Evolutionary conservation across 37 sponge, comb jelly and placozoan genomes (phyloP).

Genomic region (Diacarnus erythraeanus): DNA sequence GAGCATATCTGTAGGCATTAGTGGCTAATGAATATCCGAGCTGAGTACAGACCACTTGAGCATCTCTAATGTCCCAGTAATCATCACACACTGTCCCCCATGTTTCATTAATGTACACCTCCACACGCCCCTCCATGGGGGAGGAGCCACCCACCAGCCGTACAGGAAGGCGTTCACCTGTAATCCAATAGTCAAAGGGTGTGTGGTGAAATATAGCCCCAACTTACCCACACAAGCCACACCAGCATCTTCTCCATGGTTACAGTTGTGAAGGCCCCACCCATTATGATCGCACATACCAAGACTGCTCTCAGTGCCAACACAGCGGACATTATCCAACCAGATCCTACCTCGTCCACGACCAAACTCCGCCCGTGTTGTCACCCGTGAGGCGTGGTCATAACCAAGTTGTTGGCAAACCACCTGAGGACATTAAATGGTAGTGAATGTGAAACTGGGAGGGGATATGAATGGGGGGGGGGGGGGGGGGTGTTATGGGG

Average conservation of each 20-base stretch:
- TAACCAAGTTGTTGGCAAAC: slow-evolving; percentile 64
- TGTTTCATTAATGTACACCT: slow-evolving; percentile 57
- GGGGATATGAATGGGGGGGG: too few relatives aligned
- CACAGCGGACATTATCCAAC: slow-evolving; percentile 66
- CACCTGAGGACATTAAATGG: slow-evolving; percentile 32
- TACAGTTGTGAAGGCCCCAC: slow-evolving; percentile 43
- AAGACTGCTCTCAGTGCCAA: slow-evolving; percentile 40
- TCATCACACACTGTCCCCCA: slow-evolving; percentile 81
- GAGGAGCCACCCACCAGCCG: slow-evolving; percentile 33
- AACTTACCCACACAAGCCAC: slow-evolving; percentile 35
- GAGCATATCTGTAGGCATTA: not conserved
- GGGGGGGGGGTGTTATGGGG: too few relatives aligned
- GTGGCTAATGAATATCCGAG: slow-evolving; percentile 50
- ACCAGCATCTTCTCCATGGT: slow-evolving; percentile 47
- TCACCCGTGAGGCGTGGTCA: slow-evolving; percentile 15
- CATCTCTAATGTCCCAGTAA: slow-evolving; percentile 55
- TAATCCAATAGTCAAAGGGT: not conserved
- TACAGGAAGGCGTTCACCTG: slow-evolving; percentile 14
- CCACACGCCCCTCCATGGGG: slow-evolving; percentile 49
- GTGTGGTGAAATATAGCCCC: not conserved
- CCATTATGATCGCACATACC: slow-evolving; percentile 44
- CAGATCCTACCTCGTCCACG: slow-evolving; percentile 49
- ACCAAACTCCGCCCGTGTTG: slow-evolving; percentile 45
- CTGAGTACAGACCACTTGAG: slow-evolving; percentile 58
- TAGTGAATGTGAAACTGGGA: too few relatives aligned